Conservation (phyloP, 2,888 invertebrate species). For the Caenorhabditis sp. region DNA sequence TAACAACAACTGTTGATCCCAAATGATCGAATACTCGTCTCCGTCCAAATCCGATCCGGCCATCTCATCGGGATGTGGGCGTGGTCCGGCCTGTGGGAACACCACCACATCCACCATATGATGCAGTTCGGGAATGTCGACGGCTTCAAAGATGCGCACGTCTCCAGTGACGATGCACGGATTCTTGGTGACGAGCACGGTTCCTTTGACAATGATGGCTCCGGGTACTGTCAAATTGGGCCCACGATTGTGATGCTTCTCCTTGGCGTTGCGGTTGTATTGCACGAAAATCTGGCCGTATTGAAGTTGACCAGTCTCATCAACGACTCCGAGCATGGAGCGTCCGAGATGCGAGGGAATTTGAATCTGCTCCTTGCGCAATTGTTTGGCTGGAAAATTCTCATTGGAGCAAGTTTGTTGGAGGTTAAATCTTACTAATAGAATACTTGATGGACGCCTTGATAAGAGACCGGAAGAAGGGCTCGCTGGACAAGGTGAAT, state of each 20-base stretch:
- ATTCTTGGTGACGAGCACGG: conserved; percentile 84
- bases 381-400: conserved; percentile 33
- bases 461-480: conserved; percentile 80
- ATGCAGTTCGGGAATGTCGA: conserved; percentile 80
- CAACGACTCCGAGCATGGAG: conserved; percentile 80
- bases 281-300: conserved; percentile 81
- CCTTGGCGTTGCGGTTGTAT: conserved; percentile 69
- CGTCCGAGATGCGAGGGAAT: conserved; percentile 72
- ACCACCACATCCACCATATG: conserved; percentile 84
- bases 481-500: conserved; percentile 73
- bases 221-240: not conserved
- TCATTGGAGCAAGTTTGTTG: not conserved
- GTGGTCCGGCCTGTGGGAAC: conserved; percentile 84
- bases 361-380: conserved; percentile 70
- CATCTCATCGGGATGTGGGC: conserved; percentile 85
- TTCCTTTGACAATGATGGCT: conserved; percentile 67
- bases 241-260: conserved; percentile 25
- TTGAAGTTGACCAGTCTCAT: conserved; percentile 79
- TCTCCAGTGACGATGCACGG: conserved; percentile 85
- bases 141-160: conserved; percentile 83
- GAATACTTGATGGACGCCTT: conserved; percentile 71
- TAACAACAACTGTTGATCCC: conserved; percentile 83
- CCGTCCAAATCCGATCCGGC: conserved; percentile 85
- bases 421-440: conserved; percentile 58
- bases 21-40: conserved; percentile 84